Conservation (phyloP, 2,113 vertebrate species). For the Thymallus thymallus region DNA sequence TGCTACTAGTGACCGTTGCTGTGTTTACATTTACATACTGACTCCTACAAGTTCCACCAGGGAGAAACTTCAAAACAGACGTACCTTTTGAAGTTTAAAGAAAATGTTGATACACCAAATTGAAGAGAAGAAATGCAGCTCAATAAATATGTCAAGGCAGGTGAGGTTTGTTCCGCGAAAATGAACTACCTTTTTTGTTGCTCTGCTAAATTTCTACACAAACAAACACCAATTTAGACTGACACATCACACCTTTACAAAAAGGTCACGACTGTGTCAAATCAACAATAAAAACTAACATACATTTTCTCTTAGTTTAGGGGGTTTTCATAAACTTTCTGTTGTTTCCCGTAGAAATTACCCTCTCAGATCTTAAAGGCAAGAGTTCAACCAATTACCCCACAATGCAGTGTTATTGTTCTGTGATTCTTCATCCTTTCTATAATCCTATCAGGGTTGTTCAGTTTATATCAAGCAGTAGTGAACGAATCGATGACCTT, state of each 20-base stretch:
- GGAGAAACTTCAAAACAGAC: not conserved
- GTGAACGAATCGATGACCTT: not conserved
- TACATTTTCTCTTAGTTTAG: not conserved
- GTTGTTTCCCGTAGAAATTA: not conserved
- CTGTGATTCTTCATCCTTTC: not conserved
- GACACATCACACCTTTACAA: not conserved
- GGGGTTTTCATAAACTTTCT: not conserved
- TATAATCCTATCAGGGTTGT: slow-evolving; percentile 2
- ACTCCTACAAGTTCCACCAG: slow-evolving; percentile 1
- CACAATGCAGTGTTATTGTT: not conserved
- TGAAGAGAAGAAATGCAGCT: slow-evolving; percentile 8
- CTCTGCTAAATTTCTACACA: not conserved
- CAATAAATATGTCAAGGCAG: slow-evolving; percentile 18
- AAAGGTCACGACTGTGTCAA: not conserved
- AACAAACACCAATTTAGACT: slow-evolving; percentile 5
- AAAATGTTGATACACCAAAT: slow-evolving; percentile 28
- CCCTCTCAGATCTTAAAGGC: not conserved
- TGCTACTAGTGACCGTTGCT: not conserved
- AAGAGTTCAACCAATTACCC: slow-evolving; percentile 2
- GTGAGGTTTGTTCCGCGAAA: not conserved
- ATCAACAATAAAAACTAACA: not conserved
- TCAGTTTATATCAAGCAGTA: slow-evolving; percentile 3
- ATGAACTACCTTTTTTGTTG: not conserved
- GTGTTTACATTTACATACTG: slow-evolving; percentile 11
- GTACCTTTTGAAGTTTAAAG: slow-evolving; percentile 18